These are phyloP conservation scores for Brotogeris chrysoptera DNA, from an alignment of 2,797 vertebrate genomes.

Conservation along the genomic window DNA sequence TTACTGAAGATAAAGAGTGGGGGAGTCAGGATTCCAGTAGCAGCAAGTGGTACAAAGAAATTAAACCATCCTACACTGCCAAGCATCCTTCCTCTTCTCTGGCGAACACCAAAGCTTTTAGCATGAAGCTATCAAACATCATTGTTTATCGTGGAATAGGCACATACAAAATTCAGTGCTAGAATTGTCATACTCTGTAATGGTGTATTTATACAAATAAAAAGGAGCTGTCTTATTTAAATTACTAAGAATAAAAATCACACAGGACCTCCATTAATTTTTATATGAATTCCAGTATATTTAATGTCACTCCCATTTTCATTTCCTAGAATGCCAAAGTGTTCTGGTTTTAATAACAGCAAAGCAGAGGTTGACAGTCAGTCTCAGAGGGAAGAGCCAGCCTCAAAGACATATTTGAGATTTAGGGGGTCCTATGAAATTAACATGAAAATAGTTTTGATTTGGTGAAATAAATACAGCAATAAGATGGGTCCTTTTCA, in stretches of 20 bases:
- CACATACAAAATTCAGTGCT: neutral
- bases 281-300: neutral
- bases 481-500: neutral
- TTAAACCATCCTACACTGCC: neutral
- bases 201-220: neutral
- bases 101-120: slow-evolving; percentile 35
- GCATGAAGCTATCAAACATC: slow-evolving; percentile 21
- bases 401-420: neutral
- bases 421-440: neutral
- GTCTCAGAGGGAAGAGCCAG: neutral
- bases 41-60: neutral
- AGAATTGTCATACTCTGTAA: neutral
- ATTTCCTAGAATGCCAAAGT: neutral
- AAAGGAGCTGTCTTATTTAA: neutral
- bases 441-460: neutral
- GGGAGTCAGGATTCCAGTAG: neutral
- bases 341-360: neutral
- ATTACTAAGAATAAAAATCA: neutral
- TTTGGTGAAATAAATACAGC: neutral
- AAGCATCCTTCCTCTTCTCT: neutral
- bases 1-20: neutral
- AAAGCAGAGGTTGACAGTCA: neutral
- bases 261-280: neutral
- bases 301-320: neutral
- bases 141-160: neutral